phyloP scores from a whole-genome alignment of 2,113 vertebrate genomes.

The Eidolon helvum region DNA sequence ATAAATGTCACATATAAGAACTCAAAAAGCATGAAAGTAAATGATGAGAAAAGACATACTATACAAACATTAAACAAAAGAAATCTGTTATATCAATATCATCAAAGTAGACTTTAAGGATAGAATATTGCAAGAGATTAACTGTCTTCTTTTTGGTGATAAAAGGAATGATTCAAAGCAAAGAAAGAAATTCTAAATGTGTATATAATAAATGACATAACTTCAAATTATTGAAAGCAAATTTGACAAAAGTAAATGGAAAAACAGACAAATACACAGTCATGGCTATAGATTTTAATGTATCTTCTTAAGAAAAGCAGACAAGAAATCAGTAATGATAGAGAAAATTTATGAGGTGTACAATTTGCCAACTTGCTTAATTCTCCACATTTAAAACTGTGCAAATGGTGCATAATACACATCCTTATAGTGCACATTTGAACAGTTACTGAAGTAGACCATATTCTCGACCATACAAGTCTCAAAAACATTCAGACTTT shows the following conservation, averaged over 20 bases:
- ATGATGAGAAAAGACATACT: neutral
- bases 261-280: neutral
- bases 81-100: neutral
- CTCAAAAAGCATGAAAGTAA: neutral
- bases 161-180: neutral
- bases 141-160: neutral
- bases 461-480: neutral
- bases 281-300: neutral
- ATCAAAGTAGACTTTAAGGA: neutral
- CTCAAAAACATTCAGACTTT: neutral
- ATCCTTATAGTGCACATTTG: neutral
- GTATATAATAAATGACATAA: neutral
- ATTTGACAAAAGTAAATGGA: neutral
- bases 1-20: neutral
- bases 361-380: neutral
- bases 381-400: neutral
- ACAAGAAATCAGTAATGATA: neutral
- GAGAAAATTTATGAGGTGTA: neutral
- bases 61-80: neutral
- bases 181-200: neutral
- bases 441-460: neutral
- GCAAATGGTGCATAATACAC: neutral
- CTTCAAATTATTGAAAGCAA: neutral
- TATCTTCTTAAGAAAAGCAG: neutral
- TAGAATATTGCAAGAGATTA: neutral